A percentile compares a stretch with the other conserved stretches of the same genome.
Conservation (phyloP, 2,888 invertebrate species). For the Metellina segmentata region DNA sequence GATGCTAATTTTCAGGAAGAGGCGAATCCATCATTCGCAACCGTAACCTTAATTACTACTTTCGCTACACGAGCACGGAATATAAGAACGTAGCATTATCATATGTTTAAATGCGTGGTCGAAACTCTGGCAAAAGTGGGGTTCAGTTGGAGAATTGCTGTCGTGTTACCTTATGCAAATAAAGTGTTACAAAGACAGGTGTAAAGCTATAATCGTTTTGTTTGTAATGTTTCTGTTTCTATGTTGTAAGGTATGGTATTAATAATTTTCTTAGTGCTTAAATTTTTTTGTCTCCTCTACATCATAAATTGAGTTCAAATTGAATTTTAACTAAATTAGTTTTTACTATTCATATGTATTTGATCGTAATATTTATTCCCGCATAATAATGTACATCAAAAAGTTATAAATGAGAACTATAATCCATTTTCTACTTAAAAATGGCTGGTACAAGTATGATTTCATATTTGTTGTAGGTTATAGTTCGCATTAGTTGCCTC, state of each 20-base stretch:
- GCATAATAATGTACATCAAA: no score
- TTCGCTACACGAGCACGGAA: constrained; percentile 3
- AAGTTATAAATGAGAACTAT: no score
- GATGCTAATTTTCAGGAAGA: constrained; percentile 66
- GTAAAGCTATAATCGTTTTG: neutral
- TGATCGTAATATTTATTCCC: no score
- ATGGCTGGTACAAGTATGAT: no score
- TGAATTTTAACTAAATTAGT: no score
- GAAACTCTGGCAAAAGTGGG: neutral
- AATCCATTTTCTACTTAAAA: no score
- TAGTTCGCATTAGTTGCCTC: no score
- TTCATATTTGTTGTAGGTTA: no score
- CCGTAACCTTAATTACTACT: constrained; percentile 52
- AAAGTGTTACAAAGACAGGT: neutral
- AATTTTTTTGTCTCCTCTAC: no score
- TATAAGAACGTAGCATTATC: constrained; percentile 30
- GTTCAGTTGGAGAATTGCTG: neutral
- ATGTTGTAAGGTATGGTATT: neutral
- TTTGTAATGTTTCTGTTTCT: neutral
- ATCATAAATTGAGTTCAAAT: no score
- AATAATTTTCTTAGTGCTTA: no score
- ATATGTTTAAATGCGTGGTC: neutral
- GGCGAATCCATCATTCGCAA: constrained; percentile 54
- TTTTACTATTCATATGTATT: no score
- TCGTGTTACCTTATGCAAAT: neutral